Percentiles rank a stretch among this genome's conserved stretches.
phyloP scores from a whole-genome alignment of 2,113 vertebrate genomes.

The Cyphomyrus plagiostoma region DNA sequence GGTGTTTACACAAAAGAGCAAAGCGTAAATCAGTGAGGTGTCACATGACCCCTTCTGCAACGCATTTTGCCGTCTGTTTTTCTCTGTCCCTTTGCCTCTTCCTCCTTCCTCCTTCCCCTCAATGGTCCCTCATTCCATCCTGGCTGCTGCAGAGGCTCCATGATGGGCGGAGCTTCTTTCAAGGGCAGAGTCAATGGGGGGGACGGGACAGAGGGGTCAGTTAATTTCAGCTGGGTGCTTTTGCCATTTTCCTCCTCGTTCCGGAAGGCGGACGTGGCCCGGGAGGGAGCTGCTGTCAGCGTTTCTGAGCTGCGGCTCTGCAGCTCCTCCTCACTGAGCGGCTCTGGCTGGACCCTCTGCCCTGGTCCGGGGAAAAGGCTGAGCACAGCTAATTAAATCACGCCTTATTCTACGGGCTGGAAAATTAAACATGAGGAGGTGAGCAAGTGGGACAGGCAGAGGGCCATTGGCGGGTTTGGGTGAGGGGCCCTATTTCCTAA shows the following conservation, averaged over 20 bases:
- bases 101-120: neutral
- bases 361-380: neutral
- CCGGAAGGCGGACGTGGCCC: neutral
- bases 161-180: neutral
- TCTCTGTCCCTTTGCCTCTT: neutral
- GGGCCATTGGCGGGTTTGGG: neutral
- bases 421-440: neutral
- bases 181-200: neutral
- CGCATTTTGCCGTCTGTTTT: neutral
- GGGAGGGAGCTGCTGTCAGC: neutral
- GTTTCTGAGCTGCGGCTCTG: neutral
- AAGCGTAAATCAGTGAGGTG: neutral
- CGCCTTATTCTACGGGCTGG: neutral
- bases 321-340: neutral
- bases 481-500: neutral
- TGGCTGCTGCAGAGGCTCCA: neutral
- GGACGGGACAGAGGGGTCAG: neutral
- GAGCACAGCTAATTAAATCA: conserved; percentile 12
- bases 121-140: neutral
- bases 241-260: neutral
- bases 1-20: neutral
- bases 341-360: neutral
- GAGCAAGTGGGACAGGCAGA: neutral
- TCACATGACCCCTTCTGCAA: neutral
- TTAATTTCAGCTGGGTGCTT: neutral